phyloP scores from a whole-genome alignment of 1,140 invertebrate genomes.

The Platyura marginata region DNA sequence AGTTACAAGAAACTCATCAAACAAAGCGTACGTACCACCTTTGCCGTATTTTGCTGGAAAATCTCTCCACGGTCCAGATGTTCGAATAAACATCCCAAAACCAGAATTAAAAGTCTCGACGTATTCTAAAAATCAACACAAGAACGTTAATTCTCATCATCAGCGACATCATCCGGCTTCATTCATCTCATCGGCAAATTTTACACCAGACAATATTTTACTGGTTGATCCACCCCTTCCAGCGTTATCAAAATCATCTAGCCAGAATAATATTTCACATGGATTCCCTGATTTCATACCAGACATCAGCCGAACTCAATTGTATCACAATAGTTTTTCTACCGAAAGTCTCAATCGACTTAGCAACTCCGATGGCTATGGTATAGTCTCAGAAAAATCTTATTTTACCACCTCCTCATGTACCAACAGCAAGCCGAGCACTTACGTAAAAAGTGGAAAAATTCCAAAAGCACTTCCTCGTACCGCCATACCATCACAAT shows the following conservation, averaged over 20 bases:
- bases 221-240: neutral
- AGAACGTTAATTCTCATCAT: neutral
- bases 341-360: neutral
- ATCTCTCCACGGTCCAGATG: slow-evolving; percentile 20
- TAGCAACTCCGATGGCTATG: neutral
- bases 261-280: neutral
- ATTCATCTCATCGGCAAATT: neutral
- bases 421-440: neutral
- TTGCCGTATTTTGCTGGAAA: slow-evolving; percentile 20
- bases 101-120: slow-evolving; percentile 12
- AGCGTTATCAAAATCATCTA: neutral
- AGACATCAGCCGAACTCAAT: neutral
- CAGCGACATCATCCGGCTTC: neutral
- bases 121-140: neutral
- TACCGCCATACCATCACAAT: neutral
- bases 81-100: slow-evolving; percentile 23
- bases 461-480: neutral
- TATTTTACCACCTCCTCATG: neutral
- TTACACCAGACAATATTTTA: neutral
- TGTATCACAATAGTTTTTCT: neutral
- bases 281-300: neutral
- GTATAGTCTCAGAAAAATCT: too few relatives aligned
- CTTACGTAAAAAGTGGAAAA: neutral
- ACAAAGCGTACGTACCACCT: slow-evolving; percentile 21
- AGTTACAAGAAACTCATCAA: neutral